A percentile compares a stretch with the other conserved stretches of the same genome.
These are phyloP conservation scores for Creontiades dilutus DNA, from an alignment of 2,888 invertebrate species.

Conservation along the genomic window DNA sequence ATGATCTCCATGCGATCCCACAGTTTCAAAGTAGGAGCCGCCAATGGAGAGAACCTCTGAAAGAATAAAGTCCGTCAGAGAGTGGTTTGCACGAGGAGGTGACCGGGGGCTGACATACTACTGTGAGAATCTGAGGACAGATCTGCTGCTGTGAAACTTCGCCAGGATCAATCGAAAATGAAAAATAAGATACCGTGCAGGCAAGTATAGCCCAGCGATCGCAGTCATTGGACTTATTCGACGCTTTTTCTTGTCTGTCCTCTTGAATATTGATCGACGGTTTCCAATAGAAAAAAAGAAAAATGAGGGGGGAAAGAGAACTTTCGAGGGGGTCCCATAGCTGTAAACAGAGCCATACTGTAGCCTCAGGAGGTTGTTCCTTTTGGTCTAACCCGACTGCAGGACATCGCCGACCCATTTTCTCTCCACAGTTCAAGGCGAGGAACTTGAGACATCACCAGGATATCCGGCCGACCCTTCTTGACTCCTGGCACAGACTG, in stretches of 20 bases:
- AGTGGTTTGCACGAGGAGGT: no score
- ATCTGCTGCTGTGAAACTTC: no score
- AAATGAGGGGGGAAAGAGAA: no score
- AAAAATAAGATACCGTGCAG: no score
- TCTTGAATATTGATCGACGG: constrained; percentile 48
- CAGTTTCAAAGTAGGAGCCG: no score
- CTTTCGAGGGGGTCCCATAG: neutral
- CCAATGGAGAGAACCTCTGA: no score
- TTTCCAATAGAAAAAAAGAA: constrained; percentile 1
- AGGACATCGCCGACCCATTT: constrained; percentile 2
- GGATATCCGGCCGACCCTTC: constrained; percentile 62
- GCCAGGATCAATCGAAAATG: no score
- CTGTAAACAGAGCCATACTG: constrained; percentile 38
- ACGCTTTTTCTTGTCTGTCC: neutral
- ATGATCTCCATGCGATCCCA: no score
- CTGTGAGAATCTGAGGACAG: no score
- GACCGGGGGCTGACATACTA: no score
- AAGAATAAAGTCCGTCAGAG: no score
- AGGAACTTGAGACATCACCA: constrained; percentile 50
- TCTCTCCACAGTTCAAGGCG: neutral
- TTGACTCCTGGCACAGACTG: constrained; percentile 53
- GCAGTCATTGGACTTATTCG: neutral
- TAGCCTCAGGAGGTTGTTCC: neutral
- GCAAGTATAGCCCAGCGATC: no score
- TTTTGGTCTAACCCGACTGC: neutral